These are phyloP conservation scores for Chaenogobius annularis DNA, from an alignment of 2,113 vertebrate genomes.

Conservation along the genomic window DNA sequence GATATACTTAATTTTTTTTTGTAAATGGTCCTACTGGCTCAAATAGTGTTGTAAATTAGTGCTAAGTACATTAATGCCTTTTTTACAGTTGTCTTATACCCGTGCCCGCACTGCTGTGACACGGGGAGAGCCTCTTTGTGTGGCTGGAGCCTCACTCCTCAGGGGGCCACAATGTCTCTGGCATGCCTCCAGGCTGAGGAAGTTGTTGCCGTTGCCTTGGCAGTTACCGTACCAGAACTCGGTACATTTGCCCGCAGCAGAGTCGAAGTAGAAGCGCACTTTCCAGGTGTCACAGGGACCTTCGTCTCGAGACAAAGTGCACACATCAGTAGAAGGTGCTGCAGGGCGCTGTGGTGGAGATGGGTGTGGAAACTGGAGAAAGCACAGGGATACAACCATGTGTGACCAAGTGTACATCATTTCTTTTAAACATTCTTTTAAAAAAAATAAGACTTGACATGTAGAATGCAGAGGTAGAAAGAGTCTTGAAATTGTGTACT, in stretches of 20 bases:
- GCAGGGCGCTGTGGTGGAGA: not conserved
- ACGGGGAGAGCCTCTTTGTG: constrained; percentile 33
- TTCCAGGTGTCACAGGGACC: constrained; percentile 86
- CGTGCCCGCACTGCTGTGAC: constrained; percentile 20
- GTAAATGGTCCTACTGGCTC: not conserved
- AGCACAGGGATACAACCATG: not conserved
- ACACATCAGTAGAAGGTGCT: constrained; percentile 55
- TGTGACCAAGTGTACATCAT: no score
- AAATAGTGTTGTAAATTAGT: no score
- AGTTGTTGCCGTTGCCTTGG: constrained; percentile 89
- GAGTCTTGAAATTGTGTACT: no score
- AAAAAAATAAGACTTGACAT: not conserved
- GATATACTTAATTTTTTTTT: not conserved
- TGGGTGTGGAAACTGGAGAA: constrained; percentile 22
- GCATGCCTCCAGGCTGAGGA: constrained; percentile 82
- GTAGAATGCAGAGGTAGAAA: not conserved
- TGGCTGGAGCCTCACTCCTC: constrained; percentile 1
- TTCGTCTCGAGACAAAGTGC: constrained; percentile 80
- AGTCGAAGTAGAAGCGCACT: constrained; percentile 84
- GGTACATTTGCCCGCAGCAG: constrained; percentile 77
- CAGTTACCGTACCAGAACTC: constrained; percentile 93
- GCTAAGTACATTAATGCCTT: not conserved
- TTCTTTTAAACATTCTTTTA: no score
- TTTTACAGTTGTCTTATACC: constrained; percentile 18
- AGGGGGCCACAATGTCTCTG: constrained; percentile 70